phyloP scores from a whole-genome alignment of 2,888 invertebrate genomes.

The Cerastis rubricosa region DNA sequence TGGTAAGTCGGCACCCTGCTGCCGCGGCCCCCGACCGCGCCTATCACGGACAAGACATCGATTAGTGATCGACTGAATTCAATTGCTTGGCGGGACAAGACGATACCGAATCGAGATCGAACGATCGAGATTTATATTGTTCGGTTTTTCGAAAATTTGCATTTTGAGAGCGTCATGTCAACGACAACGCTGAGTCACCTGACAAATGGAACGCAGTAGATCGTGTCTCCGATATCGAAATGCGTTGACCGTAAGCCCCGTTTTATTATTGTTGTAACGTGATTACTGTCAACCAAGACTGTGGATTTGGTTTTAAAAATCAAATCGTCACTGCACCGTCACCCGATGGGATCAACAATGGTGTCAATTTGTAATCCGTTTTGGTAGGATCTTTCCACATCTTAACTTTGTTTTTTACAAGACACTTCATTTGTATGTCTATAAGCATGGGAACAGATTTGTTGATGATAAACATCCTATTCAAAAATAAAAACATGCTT shows the following conservation, averaged over 20 bases:
- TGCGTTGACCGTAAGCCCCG: slow-evolving; percentile 89
- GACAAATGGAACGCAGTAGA: slow-evolving; percentile 88
- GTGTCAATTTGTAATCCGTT: slow-evolving; percentile 74
- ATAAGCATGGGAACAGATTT: slow-evolving; percentile 42
- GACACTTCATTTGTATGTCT: slow-evolving; percentile 7
- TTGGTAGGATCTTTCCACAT: slow-evolving; percentile 58
- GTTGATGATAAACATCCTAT: not conserved
- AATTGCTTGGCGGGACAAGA: slow-evolving; percentile 90
- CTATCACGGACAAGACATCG: slow-evolving; percentile 91
- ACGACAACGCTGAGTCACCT: slow-evolving; percentile 89
- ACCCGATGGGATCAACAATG: slow-evolving; percentile 66
- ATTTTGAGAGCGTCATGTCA: slow-evolving; percentile 90
- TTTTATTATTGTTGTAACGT: slow-evolving; percentile 87
- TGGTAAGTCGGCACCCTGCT: slow-evolving; percentile 91
- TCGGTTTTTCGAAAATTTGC: slow-evolving; percentile 89
- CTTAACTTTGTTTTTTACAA: slow-evolving; percentile 47
- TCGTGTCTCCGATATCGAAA: slow-evolving; percentile 87
- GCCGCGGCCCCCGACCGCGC: slow-evolving; percentile 90
- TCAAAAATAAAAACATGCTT: not conserved
- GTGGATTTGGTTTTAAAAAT: slow-evolving; percentile 77
- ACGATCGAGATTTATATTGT: slow-evolving; percentile 89
- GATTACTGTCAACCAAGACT: slow-evolving; percentile 88
- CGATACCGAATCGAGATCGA: slow-evolving; percentile 88
- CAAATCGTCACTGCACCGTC: slow-evolving; percentile 77
- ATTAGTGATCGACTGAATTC: slow-evolving; percentile 91